Percentiles rank a stretch among this genome's conserved stretches.
Evolutionary conservation across 2,113 vertebrate species (phyloP).

Genomic region (Phainopepla nitens): DNA sequence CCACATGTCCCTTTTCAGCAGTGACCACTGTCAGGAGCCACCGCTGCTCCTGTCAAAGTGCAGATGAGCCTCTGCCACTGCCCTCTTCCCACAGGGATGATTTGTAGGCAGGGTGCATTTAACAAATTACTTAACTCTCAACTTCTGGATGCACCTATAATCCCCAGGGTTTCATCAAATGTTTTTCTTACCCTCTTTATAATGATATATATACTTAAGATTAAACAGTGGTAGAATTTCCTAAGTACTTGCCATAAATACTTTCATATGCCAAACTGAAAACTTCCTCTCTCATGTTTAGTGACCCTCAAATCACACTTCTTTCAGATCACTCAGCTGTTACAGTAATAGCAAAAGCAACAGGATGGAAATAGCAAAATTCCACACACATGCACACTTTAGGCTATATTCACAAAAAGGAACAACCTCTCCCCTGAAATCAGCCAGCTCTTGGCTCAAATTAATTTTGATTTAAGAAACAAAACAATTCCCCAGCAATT

Average conservation of each 20-base stretch:
- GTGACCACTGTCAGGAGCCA: accelerated
- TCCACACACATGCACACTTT: neutral
- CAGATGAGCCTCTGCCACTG: neutral
- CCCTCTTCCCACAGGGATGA: neutral
- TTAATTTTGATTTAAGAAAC: neutral
- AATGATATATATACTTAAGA: neutral
- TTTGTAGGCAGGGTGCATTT: neutral
- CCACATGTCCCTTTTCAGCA: neutral
- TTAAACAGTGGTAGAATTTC: neutral
- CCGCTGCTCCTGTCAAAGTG: accelerated
- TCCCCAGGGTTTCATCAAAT: neutral
- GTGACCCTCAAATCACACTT: slow-evolving; percentile 40
- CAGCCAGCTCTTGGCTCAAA: neutral
- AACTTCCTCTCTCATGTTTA: neutral
- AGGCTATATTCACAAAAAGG: neutral
- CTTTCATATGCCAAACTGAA: neutral
- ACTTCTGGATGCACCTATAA: neutral
- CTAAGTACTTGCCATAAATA: neutral
- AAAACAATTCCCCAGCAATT: neutral
- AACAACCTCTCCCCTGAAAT: neutral
- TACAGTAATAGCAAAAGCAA: slow-evolving; percentile 38
- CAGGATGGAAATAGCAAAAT: neutral
- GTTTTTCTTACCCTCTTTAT: neutral
- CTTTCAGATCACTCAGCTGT: slow-evolving; percentile 29
- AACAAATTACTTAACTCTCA: neutral